phyloP scores from a whole-genome alignment of 2,797 vertebrate species.

The Helicolenus hilgendorfi region DNA sequence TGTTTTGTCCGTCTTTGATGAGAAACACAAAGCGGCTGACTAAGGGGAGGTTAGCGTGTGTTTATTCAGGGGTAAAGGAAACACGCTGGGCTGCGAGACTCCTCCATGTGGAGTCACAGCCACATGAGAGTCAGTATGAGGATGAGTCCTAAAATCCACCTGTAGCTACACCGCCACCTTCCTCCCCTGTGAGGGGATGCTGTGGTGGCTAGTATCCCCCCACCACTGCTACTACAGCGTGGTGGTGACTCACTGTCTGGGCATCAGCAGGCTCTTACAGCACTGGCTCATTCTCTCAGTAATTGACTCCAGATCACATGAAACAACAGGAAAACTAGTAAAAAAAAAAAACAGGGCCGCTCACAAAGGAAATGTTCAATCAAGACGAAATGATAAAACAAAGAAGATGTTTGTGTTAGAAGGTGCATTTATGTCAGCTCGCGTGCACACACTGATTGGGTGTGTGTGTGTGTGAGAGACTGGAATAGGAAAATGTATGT shows the following conservation, averaged over 20 bases:
- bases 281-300: conserved; percentile 60
- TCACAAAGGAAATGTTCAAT: conserved; percentile 81
- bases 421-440: conserved; percentile 26
- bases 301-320: conserved; percentile 88
- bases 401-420: conserved; percentile 63
- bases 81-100: conserved; percentile 78
- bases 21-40: conserved; percentile 83
- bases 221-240: conserved; percentile 58
- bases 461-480: conserved; percentile 3
- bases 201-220: conserved; percentile 22
- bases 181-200: conserved; percentile 52
- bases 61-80: conserved; percentile 89
- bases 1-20: conserved; percentile 75
- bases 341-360: conserved; percentile 65
- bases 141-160: conserved; percentile 80
- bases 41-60: conserved; percentile 92
- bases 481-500: conserved; percentile 21
- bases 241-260: conserved; percentile 91
- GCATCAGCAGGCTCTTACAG: conserved; percentile 78
- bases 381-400: conserved; percentile 69
- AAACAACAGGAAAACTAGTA: conserved; percentile 80
- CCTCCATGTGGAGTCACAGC: conserved; percentile 75
- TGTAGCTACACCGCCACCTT: conserved; percentile 66
- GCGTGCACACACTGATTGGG: conserved; percentile 24
- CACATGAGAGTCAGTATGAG: conserved; percentile 74